Conservation (phyloP, 1,140 invertebrate species). For the Dolichoris vasculosae region DNA sequence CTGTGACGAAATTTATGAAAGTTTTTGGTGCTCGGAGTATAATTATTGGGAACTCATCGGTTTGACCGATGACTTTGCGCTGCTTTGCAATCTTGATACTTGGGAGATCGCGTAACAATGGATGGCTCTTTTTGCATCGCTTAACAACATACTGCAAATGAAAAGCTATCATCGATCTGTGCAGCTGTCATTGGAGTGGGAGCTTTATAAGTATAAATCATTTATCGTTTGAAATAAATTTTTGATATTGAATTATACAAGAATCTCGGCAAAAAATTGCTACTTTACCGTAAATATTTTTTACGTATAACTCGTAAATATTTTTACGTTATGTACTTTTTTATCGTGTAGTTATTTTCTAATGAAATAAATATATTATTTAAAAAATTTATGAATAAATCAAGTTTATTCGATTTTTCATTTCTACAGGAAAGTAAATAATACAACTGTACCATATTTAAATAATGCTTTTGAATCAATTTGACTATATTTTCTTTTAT, state of each 20-base stretch:
- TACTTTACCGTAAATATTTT: neutral
- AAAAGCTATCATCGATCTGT: constrained; percentile 44
- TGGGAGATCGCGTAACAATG: neutral
- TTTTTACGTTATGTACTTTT: neutral
- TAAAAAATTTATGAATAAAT: neutral
- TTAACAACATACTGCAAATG: constrained; percentile 49
- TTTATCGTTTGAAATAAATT: neutral
- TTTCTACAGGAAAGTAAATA: neutral
- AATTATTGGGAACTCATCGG: constrained; percentile 48
- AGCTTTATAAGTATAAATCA: neutral
- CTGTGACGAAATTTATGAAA: constrained; percentile 71
- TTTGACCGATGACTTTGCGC: constrained; percentile 42
- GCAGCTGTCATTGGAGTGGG: too few species aligned
- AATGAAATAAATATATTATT: neutral
- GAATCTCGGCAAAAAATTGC: neutral
- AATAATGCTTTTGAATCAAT: neutral
- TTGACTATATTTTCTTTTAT: too few species aligned
- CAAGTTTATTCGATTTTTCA: neutral
- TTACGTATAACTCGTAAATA: neutral
- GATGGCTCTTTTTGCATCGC: constrained; percentile 21
- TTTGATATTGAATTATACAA: neutral
- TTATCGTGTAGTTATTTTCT: neutral
- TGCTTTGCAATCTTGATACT: constrained; percentile 41
- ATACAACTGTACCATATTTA: neutral
- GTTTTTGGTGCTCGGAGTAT: constrained; percentile 54